These are phyloP conservation scores for Agriopis aurantiaria DNA, from an alignment of 2,888 invertebrate species.

Conservation along the genomic window DNA sequence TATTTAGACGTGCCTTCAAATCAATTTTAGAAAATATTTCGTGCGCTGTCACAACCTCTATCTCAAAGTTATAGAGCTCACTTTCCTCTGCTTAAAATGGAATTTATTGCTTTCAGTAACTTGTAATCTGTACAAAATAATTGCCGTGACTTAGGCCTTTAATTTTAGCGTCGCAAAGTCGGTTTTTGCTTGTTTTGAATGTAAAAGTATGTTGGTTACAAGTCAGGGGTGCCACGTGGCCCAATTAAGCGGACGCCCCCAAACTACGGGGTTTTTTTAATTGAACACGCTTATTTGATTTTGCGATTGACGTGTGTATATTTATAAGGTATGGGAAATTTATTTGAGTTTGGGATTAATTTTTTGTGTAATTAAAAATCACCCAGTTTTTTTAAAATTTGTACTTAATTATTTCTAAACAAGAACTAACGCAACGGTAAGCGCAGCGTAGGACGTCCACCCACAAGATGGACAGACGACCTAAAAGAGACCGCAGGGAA, in stretches of 20 bases:
- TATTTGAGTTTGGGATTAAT: conserved; percentile 31
- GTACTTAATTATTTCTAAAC: too few relatives aligned
- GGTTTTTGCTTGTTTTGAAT: conserved; percentile 39
- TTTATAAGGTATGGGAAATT: conserved; percentile 44
- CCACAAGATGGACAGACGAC: too few relatives aligned
- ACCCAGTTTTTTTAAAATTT: too few relatives aligned
- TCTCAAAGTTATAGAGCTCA: conserved; percentile 41
- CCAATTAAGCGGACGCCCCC: conserved; percentile 71
- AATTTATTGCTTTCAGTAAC: conserved; percentile 1
- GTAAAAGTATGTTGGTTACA: conserved; percentile 30
- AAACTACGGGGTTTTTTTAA: conserved; percentile 72
- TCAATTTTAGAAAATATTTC: conserved; percentile 49
- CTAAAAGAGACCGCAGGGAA: too few relatives aligned
- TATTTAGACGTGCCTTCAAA: conserved; percentile 70
- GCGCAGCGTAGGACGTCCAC: too few relatives aligned
- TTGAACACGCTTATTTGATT: conserved; percentile 81
- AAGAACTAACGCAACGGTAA: too few relatives aligned
- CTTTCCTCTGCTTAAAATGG: conserved; percentile 13
- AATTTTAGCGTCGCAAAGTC: conserved; percentile 24
- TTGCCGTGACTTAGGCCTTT: conserved; percentile 39
- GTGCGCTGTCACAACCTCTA: conserved; percentile 40
- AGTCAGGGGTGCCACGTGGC: conserved; percentile 73
- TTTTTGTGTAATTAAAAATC: conserved; percentile 8
- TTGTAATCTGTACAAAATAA: conserved; percentile 39
- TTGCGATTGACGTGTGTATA: conserved; percentile 71